Evolutionary conservation across 2,113 vertebrate species (phyloP), one percentile per base, ranked within the genome.

Genomic region (Megaceryle maxima): DNA sequence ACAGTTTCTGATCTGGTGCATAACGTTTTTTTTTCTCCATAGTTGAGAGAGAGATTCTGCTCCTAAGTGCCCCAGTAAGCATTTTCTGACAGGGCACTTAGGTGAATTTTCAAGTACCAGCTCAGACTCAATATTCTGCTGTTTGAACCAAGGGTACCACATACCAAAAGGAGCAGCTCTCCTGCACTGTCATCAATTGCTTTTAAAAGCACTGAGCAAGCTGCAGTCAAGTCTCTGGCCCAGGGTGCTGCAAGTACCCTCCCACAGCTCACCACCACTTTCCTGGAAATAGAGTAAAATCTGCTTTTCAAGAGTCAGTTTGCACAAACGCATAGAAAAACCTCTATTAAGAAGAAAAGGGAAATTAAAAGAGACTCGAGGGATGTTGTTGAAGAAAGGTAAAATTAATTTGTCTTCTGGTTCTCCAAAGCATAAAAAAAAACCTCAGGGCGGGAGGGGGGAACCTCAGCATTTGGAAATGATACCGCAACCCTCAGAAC

Each of bases 61-160:
- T 37, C 37, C 37, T 29, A 37, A 63, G 14, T 2, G 10, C 41
- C 72, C 7, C 2, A 1, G 4, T 35, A 15, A 5, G 12, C 41
- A 0, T 11, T 7, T 39, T 4, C 48, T 44, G 46, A 9, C 0
- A 20, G 8, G 13, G 31, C 29, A 2, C 19, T 4, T 1, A 0
- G 2, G 26, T 44, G 6, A 12, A 8, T 25, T 55, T 13, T 60
- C 21, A n/a, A 25, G 55, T 6, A 12, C 1, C 70, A 5, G 37
- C 64, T 25, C 83, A 0, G n/a, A 16, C n/a, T 43, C 39, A 2
- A 0, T 6, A 13, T 24, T 2, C 39, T 13, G 44, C 37, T 5
- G 8, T 43, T 28, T 33, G 22, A 57, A 14, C 13, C 0, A 43
- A 37, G 2, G 50, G 11, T 6, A 26, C 11, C 75, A 3, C n/a